Conservation (phyloP, 2,888 invertebrate genomes). For the Myopa tessellatipennis region DNA sequence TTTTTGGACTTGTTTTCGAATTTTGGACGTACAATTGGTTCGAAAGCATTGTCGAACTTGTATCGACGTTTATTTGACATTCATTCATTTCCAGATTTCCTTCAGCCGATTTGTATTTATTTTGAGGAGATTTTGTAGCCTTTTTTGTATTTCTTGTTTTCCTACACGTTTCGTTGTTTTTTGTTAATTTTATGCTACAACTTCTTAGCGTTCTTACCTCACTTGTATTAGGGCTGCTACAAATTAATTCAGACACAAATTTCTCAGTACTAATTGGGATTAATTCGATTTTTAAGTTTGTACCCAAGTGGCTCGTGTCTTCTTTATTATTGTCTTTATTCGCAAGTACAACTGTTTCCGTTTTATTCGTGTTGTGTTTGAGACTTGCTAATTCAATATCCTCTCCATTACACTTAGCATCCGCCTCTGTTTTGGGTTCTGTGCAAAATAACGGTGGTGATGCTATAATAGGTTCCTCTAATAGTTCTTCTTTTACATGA, state of each 20-base stretch:
- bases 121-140: too few relatives aligned
- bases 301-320: not conserved
- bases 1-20: too few relatives aligned
- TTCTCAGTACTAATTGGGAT: not conserved
- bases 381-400: constrained; percentile 25
- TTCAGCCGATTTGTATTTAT: too few relatives aligned
- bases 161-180: not conserved
- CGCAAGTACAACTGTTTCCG: constrained; percentile 40
- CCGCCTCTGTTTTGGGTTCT: constrained; percentile 57
- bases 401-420: constrained; percentile 22
- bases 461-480: constrained; percentile 61
- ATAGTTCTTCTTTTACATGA: constrained; percentile 47
- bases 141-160: not conserved
- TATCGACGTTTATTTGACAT: too few relatives aligned
- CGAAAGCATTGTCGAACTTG: too few relatives aligned
- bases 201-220: not conserved
- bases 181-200: not conserved
- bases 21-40: too few relatives aligned
- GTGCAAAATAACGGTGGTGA: constrained; percentile 64
- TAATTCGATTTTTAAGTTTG: not conserved
- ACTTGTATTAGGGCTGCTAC: not conserved
- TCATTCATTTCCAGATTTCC: too few relatives aligned
- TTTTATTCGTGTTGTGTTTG: constrained; percentile 8
- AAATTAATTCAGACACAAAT: not conserved
- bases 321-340: not conserved